Percentiles rank a stretch among this genome's conserved stretches.
phyloP scores from a whole-genome alignment of 2,797 vertebrate species.

The Gymnoscopelus braueri region DNA sequence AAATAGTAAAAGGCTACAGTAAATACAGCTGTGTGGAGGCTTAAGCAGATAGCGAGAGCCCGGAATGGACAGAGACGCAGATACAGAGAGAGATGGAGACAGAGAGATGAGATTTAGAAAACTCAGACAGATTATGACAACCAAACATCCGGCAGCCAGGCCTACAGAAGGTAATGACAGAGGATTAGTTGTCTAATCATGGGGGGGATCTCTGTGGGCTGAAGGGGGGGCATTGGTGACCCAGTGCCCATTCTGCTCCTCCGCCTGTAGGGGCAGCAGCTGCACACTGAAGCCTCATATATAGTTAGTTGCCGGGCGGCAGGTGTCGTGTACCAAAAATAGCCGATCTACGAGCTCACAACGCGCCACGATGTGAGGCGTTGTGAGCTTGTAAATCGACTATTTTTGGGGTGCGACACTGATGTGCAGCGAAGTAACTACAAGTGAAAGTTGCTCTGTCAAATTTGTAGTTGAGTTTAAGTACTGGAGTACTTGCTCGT shows the following conservation, averaged over 20 bases:
- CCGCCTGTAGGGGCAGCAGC: slow-evolving; percentile 44
- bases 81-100: slow-evolving; percentile 10
- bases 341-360: no score
- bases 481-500: no score
- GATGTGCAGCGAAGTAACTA: no score
- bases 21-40: slow-evolving; percentile 37
- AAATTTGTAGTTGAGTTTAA: no score
- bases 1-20: slow-evolving; percentile 47
- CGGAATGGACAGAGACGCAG: slow-evolving; percentile 2
- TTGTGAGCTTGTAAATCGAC: no score
- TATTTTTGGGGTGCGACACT: no score
- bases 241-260: slow-evolving; percentile 59
- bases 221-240: slow-evolving; percentile 29
- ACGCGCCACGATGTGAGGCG: no score
- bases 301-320: no score
- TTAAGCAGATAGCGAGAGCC: slow-evolving; percentile 46
- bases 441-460: no score
- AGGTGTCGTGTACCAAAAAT: no score
- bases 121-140: slow-evolving; percentile 39
- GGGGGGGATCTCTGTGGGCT: slow-evolving; percentile 54
- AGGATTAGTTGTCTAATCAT: slow-evolving; percentile 69
- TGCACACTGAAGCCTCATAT: no score
- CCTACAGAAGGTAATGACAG: slow-evolving; percentile 40
- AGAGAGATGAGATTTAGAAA: slow-evolving; percentile 14
- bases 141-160: slow-evolving; percentile 37